These are phyloP conservation scores for Oxycera nigricornis DNA, from an alignment of 2,888 invertebrate species.

Conservation along the genomic window DNA sequence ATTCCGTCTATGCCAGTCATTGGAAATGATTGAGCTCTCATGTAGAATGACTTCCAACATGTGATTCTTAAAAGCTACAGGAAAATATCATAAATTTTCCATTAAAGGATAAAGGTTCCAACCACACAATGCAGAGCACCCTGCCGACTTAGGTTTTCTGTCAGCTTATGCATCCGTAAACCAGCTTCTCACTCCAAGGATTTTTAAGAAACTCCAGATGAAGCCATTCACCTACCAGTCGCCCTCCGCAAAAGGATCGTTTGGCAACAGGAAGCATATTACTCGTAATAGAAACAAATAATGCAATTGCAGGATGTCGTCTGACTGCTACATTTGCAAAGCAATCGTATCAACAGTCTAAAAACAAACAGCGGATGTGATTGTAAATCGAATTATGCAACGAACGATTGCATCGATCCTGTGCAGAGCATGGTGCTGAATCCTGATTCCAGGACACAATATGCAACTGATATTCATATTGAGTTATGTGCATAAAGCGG, in stretches of 20 bases:
- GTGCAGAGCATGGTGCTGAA: neutral
- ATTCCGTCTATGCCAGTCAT: neutral
- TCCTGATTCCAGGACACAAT: conserved; percentile 1
- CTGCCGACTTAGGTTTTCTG: neutral
- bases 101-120: conserved; percentile 13
- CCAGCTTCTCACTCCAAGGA: neutral
- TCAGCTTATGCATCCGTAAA: neutral
- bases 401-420: conserved; percentile 24
- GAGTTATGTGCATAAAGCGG: conserved; percentile 32
- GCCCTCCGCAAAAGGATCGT: neutral
- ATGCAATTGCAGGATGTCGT: conserved; percentile 37
- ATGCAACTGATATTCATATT: conserved; percentile 35
- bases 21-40: neutral
- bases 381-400: conserved; percentile 40
- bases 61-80: neutral
- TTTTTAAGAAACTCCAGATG: no score
- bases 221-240: no score
- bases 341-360: conserved; percentile 39
- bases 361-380: conserved; percentile 41
- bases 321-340: conserved; percentile 33
- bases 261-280: conserved; percentile 23
- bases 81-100: conserved; percentile 26
- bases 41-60: neutral
- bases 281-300: conserved; percentile 33
- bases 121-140: neutral